phyloP scores from a whole-genome alignment of 2,888 invertebrate genomes.

The Argyresthia albistria region DNA sequence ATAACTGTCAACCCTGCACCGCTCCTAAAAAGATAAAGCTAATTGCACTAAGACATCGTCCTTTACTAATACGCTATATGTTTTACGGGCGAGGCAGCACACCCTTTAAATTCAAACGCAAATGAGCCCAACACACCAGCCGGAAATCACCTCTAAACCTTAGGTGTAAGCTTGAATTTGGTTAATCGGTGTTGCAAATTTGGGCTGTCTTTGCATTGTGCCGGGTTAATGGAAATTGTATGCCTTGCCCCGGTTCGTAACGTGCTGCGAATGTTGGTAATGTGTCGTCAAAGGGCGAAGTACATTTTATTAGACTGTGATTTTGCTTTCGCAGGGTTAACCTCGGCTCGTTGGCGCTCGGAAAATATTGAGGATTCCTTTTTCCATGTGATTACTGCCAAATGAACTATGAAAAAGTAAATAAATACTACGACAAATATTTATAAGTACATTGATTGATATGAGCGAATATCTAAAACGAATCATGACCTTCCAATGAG shows the following conservation, averaged over 20 bases:
- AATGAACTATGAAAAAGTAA: too few species aligned
- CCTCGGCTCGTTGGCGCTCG: not conserved
- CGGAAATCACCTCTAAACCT: constrained; percentile 17
- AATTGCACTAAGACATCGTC: constrained; percentile 69
- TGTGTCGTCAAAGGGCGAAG: constrained; percentile 71
- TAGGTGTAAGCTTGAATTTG: constrained; percentile 32
- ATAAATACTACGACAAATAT: too few species aligned
- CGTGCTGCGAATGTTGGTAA: constrained; percentile 69
- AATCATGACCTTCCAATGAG: too few species aligned
- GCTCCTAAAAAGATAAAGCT: constrained; percentile 61
- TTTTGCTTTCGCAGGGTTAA: constrained; percentile 27
- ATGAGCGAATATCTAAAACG: too few species aligned
- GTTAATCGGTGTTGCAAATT: constrained; percentile 26
- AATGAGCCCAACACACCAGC: constrained; percentile 17
- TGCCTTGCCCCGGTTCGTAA: constrained; percentile 66
- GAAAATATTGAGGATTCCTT: too few species aligned
- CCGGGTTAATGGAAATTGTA: constrained; percentile 66
- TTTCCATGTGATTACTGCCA: not conserved
- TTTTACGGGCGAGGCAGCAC: constrained; percentile 52
- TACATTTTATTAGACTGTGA: constrained; percentile 66
- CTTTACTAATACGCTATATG: constrained; percentile 70
- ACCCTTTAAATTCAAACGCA: constrained; percentile 27
- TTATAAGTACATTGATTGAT: too few species aligned
- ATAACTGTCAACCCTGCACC: constrained; percentile 13
- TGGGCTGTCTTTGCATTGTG: constrained; percentile 39